phyloP scores from a whole-genome alignment of 2,113 vertebrate genomes.

The Edolisoma coerulescens region DNA sequence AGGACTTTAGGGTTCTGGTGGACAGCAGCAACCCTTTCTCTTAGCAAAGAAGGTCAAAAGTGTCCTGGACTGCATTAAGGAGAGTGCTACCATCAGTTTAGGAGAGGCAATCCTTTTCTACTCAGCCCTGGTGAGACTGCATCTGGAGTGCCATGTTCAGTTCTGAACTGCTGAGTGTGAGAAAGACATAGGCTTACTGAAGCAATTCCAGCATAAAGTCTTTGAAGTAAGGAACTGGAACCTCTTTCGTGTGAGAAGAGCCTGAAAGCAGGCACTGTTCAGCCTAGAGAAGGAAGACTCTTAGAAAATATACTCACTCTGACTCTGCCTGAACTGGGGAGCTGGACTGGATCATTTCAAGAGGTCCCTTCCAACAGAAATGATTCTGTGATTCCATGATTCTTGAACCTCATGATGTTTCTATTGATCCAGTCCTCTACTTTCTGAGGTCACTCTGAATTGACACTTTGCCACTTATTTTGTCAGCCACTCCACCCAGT shows the following conservation, averaged over 20 bases:
- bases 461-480: not conserved
- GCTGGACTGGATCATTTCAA: not conserved
- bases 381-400: not conserved
- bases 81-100: not conserved
- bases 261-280: not conserved
- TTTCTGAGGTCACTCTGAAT: not conserved
- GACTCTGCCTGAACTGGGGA: not conserved
- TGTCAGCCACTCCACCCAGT: not conserved
- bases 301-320: not conserved
- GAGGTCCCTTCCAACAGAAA: not conserved
- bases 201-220: not conserved
- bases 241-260: fast-evolving
- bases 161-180: not conserved
- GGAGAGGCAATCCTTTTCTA: not conserved
- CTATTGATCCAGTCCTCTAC: not conserved
- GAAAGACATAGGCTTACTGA: not conserved
- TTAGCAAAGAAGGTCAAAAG: not conserved
- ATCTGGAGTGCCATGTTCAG: fast-evolving
- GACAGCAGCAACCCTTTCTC: not conserved
- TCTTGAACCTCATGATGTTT: not conserved
- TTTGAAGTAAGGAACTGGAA: not conserved
- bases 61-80: not conserved
- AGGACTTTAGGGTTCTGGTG: not conserved
- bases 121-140: not conserved
- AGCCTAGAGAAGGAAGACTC: not conserved